Evolutionary conservation across 2,113 vertebrate genomes (phyloP).

Genomic region (Hyperopisus bebe): DNA sequence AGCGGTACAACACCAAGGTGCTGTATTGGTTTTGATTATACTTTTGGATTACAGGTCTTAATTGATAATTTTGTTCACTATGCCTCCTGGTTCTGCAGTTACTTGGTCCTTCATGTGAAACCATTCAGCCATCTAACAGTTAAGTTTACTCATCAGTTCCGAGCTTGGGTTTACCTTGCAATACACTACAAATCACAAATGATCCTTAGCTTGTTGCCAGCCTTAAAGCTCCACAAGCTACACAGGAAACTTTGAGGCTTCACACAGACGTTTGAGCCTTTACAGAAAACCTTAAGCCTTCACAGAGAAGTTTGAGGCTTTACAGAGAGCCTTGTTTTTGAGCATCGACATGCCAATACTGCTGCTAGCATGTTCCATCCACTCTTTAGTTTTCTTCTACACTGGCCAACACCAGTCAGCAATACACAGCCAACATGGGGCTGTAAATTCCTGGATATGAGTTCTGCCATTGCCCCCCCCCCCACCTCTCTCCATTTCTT

Average conservation of each 20-base stretch:
- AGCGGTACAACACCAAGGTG: not conserved
- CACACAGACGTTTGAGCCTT: not conserved
- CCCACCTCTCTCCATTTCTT: not conserved
- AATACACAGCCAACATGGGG: not conserved
- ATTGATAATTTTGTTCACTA: not conserved
- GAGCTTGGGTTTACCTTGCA: not conserved
- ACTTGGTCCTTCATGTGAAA: not conserved
- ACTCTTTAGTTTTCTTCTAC: not conserved
- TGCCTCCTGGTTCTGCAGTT: not conserved
- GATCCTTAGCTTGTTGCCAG: not conserved
- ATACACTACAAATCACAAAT: not conserved
- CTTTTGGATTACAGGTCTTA: not conserved
- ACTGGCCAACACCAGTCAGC: not conserved
- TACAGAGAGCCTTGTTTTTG: not conserved
- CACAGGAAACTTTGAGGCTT: not conserved
- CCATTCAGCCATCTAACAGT: not conserved
- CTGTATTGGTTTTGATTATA: not conserved
- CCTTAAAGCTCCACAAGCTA: not conserved
- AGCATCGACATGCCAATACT: not conserved
- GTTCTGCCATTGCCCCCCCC: not conserved
- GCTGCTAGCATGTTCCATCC: not conserved
- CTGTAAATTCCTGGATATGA: not conserved
- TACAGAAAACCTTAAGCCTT: not conserved
- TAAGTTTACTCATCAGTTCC: not conserved
- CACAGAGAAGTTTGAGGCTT: not conserved